These are phyloP conservation scores for Drosophila melanocephala DNA, from an alignment of 2,888 invertebrate genomes.

Conservation along the genomic window DNA sequence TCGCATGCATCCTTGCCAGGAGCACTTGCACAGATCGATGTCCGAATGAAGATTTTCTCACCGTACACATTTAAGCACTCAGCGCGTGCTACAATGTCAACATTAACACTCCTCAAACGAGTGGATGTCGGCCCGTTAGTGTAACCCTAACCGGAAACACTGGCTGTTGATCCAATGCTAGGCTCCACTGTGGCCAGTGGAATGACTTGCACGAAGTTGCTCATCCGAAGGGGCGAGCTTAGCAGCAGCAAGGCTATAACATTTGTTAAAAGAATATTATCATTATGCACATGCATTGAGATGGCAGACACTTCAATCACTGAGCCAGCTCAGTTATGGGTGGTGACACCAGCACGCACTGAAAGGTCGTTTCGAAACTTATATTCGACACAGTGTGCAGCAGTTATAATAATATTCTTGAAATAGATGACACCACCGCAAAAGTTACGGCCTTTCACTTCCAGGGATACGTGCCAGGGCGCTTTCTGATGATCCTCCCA, in stretches of 20 bases:
- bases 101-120: background rate
- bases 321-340: background rate
- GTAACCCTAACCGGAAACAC: background rate
- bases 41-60: background rate
- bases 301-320: background rate
- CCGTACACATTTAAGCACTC: background rate
- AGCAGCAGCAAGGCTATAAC: background rate
- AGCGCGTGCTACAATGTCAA: background rate
- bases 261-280: accelerated
- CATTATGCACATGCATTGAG: background rate
- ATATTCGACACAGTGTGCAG: background rate
- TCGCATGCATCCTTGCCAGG: background rate
- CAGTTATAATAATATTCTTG: background rate
- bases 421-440: background rate
- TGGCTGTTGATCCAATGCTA: background rate
- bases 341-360: background rate
- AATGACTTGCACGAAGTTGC: background rate
- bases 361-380: background rate
- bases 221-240: background rate
- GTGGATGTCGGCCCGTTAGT: background rate
- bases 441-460: accelerated
- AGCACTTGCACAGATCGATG: background rate
- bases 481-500: background rate
- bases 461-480: background rate
- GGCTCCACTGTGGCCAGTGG: background rate